phyloP scores from a whole-genome alignment of 1,140 invertebrate species.

The Drosophila setifemur region DNA sequence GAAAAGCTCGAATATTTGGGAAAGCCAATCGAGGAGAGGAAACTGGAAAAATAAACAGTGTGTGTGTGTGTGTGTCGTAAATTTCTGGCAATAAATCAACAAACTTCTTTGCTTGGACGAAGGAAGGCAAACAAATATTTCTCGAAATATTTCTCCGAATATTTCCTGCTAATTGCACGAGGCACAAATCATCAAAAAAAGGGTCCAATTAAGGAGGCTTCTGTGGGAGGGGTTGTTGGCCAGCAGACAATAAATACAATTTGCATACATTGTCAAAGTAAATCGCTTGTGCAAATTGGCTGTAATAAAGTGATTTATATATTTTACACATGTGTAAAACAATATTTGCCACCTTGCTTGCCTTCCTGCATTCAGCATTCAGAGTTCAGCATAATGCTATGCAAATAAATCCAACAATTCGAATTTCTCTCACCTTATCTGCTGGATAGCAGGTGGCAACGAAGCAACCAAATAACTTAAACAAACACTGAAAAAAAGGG shows the following conservation, averaged over 20 bases:
- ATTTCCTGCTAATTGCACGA: conserved; percentile 35
- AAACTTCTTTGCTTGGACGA: conserved; percentile 1
- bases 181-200: conserved; percentile 55
- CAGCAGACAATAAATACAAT: conserved; percentile 56
- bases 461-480: conserved; percentile 68
- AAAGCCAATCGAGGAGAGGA: too few species aligned
- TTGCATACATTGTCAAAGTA: conserved; percentile 53
- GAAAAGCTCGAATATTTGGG: not conserved
- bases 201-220: conserved; percentile 49
- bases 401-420: conserved; percentile 64
- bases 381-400: conserved; percentile 75
- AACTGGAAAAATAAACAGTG: conserved; percentile 14
- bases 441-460: conserved; percentile 48
- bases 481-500: conserved; percentile 42
- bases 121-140: conserved; percentile 11
- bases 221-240: conserved; percentile 4
- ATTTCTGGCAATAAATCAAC: conserved; percentile 41
- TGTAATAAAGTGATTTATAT: conserved; percentile 78
- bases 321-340: conserved; percentile 57
- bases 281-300: conserved; percentile 78
- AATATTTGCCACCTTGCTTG: conserved; percentile 46
- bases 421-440: conserved; percentile 19
- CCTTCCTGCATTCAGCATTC: not conserved
- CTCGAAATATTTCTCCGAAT: conserved; percentile 21
- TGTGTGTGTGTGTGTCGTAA: not conserved